These are phyloP conservation scores for Phalanger gymnotis DNA, from an alignment of 2,797 vertebrate genomes.

Conservation along the genomic window DNA sequence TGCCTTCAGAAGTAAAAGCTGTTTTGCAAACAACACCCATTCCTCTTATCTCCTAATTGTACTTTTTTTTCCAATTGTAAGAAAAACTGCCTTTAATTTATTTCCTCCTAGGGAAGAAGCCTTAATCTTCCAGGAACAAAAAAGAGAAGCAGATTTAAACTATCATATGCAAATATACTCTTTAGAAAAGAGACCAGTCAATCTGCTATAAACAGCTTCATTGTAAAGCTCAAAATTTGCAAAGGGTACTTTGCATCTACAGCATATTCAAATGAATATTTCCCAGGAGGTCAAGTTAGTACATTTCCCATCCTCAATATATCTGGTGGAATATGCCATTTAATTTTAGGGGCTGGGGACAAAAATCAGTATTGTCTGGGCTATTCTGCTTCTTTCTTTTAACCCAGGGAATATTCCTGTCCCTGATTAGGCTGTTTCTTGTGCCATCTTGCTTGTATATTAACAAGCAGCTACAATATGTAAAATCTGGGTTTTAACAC, in stretches of 20 bases:
- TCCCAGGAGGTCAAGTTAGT: slow-evolving; percentile 26
- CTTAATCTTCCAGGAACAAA: slow-evolving; percentile 62
- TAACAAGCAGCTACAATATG: neutral
- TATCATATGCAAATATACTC: slow-evolving; percentile 61
- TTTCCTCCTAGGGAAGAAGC: slow-evolving; percentile 53
- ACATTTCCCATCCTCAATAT: slow-evolving; percentile 38
- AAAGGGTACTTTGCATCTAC: neutral
- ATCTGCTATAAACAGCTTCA: slow-evolving; percentile 17
- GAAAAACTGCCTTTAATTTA: slow-evolving; percentile 63
- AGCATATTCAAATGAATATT: slow-evolving; percentile 49
- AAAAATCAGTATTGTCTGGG: neutral
- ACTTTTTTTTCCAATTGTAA: slow-evolving; percentile 58
- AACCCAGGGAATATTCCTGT: slow-evolving; percentile 51
- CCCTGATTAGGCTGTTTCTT: neutral
- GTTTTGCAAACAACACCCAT: slow-evolving; percentile 45
- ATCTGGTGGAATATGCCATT: slow-evolving; percentile 13
- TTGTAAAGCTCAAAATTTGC: slow-evolving; percentile 55
- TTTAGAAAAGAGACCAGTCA: slow-evolving; percentile 52
- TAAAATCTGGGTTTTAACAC: slow-evolving; percentile 52
- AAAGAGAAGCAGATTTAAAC: slow-evolving; percentile 51
- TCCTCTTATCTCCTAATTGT: slow-evolving; percentile 63
- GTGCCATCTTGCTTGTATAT: neutral
- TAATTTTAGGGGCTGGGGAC: slow-evolving; percentile 25
- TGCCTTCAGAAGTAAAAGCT: slow-evolving; percentile 46
- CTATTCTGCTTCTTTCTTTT: slow-evolving; percentile 38